Evolutionary conservation across 2,113 vertebrate species (phyloP).

Genomic region (Tupaia tana): DNA sequence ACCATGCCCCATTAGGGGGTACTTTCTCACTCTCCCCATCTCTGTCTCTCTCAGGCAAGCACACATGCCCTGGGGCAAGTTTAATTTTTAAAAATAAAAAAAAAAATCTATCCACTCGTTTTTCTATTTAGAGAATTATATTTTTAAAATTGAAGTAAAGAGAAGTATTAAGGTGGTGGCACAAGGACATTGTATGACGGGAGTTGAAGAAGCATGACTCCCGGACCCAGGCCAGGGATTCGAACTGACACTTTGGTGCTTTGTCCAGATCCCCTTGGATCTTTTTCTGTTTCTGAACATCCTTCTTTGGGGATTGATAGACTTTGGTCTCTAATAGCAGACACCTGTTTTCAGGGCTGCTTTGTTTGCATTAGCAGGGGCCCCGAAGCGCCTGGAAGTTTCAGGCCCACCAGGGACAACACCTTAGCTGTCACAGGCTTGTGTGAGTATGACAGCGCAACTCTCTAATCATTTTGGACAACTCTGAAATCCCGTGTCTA

Average conservation of each 20-base stretch:
- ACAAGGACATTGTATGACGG: neutral
- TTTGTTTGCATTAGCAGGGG: neutral
- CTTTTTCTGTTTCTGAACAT: neutral
- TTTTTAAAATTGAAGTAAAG: constrained; percentile 4
- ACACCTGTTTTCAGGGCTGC: neutral
- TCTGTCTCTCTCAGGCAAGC: no score
- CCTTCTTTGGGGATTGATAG: neutral
- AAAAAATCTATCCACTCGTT: neutral
- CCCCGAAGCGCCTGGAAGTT: neutral
- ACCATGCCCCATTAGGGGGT: no score
- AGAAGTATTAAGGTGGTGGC: neutral
- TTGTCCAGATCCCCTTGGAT: neutral
- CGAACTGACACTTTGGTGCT: neutral
- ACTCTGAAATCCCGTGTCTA: neutral
- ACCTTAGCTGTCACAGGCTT: neutral
- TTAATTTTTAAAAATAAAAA: neutral
- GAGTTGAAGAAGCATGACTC: neutral
- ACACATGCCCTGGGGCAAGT: no score
- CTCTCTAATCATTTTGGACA: neutral
- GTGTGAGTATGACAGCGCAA: neutral
- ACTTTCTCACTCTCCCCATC: no score
- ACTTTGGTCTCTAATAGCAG: neutral
- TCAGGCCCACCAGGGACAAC: neutral
- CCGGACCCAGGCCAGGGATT: no score
- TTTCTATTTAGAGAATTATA: neutral